Base-by-base conservation (phyloP, 1,140 invertebrate species). In the Hycleus phaleratus region DNA sequence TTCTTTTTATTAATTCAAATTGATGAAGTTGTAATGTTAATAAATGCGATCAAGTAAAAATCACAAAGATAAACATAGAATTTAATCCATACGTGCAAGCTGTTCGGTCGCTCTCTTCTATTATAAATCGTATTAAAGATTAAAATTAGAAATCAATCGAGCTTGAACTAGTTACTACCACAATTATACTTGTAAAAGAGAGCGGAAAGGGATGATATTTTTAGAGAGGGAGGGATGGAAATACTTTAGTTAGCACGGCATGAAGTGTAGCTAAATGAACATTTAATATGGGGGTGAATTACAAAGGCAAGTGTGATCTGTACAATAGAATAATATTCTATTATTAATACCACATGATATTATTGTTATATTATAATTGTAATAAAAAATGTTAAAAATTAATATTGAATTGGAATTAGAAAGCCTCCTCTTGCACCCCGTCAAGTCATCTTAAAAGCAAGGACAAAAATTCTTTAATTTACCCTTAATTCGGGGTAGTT, bases 121-220 rank as follows among this genome's bases (percentile, higher is more conserved):
- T 46, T 38, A 53, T 39, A 52, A 59, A 59, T 59, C 57, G 57
- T 46, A 59, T 59, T 32, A 32, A 59, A 46, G 57, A 59, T 59
- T 59, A 59, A 59, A 53, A 58, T 58, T 58, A 51, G 49, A 45
- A 59, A 59, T 59, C 57, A 59, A 59, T 59, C 50, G 50, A 54
- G 57, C 57, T 51, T 54, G 57, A 42, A 46, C 43, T 54, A 38
- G 57, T 47, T 45, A 48, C 38, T 32, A 32, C 32, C 7, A 38
- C 10, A 26, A 4, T 6, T 24, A 26, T 52, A 24, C 12, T 25
- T 11, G n/a, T 11, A 38, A 2, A 18, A 32, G 32, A 5, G 32
- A 32, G 32, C 32, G 32, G 7, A 40, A 26, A 48, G 56, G 59
- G 43, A 7, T 67, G 11, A 11, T 47, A 46, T 24, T 26, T 45